These are phyloP conservation scores for Arctopsyche grandis DNA, from an alignment of 1,140 invertebrate genomes.

Conservation along the genomic window DNA sequence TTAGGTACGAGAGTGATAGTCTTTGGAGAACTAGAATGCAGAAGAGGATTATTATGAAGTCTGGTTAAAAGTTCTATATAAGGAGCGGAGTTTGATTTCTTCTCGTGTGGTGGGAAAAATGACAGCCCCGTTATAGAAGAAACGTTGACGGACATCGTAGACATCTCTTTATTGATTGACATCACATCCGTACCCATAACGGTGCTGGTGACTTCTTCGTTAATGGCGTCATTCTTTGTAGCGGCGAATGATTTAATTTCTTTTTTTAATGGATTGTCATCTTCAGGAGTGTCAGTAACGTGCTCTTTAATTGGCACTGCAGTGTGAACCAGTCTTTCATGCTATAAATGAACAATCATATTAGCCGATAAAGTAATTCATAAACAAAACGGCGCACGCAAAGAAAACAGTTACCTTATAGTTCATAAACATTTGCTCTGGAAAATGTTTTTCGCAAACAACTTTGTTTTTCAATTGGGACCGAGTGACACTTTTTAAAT, in stretches of 20 bases:
- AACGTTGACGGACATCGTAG: constrained; percentile 47
- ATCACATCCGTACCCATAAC: constrained; percentile 12
- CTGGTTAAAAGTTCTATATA: constrained; percentile 50
- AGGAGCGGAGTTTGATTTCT: constrained; percentile 37
- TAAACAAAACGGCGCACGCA: too few relatives aligned
- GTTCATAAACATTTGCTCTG: constrained; percentile 67
- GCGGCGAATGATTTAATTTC: neutral
- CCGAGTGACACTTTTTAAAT: constrained; percentile 66
- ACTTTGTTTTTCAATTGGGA: constrained; percentile 70
- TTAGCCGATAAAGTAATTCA: neutral
- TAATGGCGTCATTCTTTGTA: neutral
- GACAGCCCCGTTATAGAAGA: constrained; percentile 50
- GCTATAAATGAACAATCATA: constrained; percentile 27
- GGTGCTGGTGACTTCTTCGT: neutral
- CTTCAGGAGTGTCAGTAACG: neutral
- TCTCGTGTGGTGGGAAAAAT: constrained; percentile 47
- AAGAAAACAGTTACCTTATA: constrained; percentile 52
- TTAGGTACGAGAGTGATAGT: neutral
- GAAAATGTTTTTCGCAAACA: constrained; percentile 69
- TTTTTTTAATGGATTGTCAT: neutral
- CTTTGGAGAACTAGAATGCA: neutral
- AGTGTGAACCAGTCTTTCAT: constrained; percentile 49
- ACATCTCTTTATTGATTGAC: constrained; percentile 41
- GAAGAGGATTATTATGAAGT: constrained; percentile 19
- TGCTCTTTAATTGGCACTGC: constrained; percentile 45